A percentile compares a stretch with the other conserved stretches of the same genome.
Evolutionary conservation across 2,113 vertebrate species (phyloP).

Genomic region (Myotis lucifugus): DNA sequence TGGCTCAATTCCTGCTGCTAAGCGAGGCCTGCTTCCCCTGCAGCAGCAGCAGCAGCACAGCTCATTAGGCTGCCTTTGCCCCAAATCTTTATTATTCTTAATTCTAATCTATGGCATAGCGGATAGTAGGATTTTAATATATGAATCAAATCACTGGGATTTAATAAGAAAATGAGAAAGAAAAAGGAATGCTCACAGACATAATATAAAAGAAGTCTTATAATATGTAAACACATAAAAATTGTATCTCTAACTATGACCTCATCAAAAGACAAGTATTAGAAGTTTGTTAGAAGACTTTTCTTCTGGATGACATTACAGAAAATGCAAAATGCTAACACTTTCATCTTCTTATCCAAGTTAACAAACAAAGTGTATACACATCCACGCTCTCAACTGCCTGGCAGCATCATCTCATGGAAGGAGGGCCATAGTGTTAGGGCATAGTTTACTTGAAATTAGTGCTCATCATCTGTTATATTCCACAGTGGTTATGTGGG

Average conservation of each 20-base stretch:
- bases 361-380: neutral
- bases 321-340: neutral
- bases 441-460: neutral
- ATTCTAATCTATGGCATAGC: neutral
- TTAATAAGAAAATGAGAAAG: neutral
- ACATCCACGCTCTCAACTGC: neutral
- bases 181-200: neutral
- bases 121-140: neutral
- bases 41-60: neutral
- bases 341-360: neutral
- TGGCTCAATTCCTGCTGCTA: neutral
- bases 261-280: neutral
- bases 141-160: neutral
- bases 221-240: slow-evolving; percentile 4
- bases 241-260: neutral
- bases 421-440: neutral
- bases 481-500: neutral
- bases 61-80: neutral
- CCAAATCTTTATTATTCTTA: neutral
- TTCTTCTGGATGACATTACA: neutral
- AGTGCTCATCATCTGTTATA: neutral
- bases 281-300: neutral
- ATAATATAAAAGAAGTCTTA: neutral
- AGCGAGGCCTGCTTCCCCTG: neutral
- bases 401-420: neutral